Conservation (phyloP, 2,113 vertebrate species). For the Bettongia penicillata region DNA sequence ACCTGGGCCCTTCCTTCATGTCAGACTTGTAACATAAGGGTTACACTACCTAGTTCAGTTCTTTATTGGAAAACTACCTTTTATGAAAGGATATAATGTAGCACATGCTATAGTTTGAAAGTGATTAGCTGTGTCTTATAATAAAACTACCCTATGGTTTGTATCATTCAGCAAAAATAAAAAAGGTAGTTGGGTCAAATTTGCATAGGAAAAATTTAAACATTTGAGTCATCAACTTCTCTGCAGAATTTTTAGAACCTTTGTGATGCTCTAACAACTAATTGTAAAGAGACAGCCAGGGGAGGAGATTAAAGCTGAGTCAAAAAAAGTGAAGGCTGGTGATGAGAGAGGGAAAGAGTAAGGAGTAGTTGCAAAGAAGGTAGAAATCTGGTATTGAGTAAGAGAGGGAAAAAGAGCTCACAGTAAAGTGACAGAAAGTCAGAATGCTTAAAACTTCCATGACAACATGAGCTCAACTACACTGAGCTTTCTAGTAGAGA, state of each 20-base stretch:
- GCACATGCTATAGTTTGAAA: slow-evolving; percentile 13
- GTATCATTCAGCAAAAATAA: slow-evolving; percentile 42
- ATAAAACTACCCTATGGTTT: slow-evolving; percentile 7
- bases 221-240: neutral
- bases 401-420: neutral
- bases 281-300: neutral
- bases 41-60: neutral
- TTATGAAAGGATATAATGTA: neutral
- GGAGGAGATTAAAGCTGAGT: neutral
- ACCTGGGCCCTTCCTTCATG: neutral
- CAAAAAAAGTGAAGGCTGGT: no score
- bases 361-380: slow-evolving; percentile 12
- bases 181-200: slow-evolving; percentile 11
- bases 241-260: slow-evolving; percentile 4
- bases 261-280: neutral
- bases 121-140: slow-evolving; percentile 20
- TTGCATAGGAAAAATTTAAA: neutral
- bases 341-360: neutral
- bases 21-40: neutral
- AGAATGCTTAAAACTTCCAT: neutral
- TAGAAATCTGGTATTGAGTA: neutral
- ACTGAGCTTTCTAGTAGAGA: neutral
- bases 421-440: neutral
- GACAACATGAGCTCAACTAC: neutral
- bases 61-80: slow-evolving; percentile 14